phyloP scores from a whole-genome alignment of 1,140 invertebrate species.

The Drosophila teissieri region DNA sequence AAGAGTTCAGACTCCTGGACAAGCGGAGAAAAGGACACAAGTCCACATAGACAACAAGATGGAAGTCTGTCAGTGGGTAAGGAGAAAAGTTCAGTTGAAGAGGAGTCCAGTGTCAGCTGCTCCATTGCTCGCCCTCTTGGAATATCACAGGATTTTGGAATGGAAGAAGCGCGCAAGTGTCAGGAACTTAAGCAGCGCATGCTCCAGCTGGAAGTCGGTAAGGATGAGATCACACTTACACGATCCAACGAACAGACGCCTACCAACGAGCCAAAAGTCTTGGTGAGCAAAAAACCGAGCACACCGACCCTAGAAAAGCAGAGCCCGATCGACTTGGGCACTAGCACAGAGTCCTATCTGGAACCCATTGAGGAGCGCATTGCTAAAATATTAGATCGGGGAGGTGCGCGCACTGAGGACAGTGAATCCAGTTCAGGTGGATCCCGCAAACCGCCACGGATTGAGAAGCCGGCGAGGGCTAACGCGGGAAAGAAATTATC shows the following conservation, averaged over 20 bases:
- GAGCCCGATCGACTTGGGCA: constrained; percentile 86
- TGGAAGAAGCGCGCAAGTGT: constrained; percentile 86
- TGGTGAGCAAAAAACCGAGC: constrained; percentile 85
- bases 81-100: constrained; percentile 88
- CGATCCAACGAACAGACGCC: constrained; percentile 67
- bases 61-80: constrained; percentile 86
- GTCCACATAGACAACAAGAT: constrained; percentile 83
- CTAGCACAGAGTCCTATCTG: constrained; percentile 73
- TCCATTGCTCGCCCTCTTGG: constrained; percentile 91
- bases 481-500: constrained; percentile 74
- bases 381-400: constrained; percentile 69
- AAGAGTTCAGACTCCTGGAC: constrained; percentile 88
- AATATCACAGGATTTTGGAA: constrained; percentile 90
- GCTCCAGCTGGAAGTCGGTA: constrained; percentile 70
- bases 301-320: constrained; percentile 87
- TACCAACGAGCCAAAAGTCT: constrained; percentile 63
- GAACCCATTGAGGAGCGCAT: constrained; percentile 82
- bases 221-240: constrained; percentile 51
- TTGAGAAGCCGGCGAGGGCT: constrained; percentile 76
- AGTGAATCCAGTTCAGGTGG: constrained; percentile 82
- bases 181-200: constrained; percentile 77
- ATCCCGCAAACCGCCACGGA: constrained; percentile 71
- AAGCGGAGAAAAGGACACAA: constrained; percentile 87
- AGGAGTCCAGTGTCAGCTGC: constrained; percentile 91
- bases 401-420: constrained; percentile 54